Evolutionary conservation across 2,113 vertebrate genomes (phyloP).

Genomic region (Orthochromis malagaraziensis): DNA sequence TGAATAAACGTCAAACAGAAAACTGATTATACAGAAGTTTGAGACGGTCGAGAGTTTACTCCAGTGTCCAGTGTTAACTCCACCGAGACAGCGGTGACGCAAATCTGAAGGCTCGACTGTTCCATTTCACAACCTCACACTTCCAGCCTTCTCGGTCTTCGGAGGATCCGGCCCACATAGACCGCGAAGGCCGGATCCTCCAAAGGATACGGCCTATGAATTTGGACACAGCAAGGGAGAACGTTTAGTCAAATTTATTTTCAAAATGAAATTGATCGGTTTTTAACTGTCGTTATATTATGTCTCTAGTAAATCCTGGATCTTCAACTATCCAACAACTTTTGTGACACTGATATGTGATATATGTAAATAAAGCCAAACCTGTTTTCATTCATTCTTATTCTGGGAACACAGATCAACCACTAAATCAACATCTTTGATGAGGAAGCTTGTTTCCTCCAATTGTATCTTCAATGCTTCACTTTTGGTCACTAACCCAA

Average conservation of each 20-base stretch:
- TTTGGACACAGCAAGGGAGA: background rate
- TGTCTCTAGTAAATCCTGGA: background rate
- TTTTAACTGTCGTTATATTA: background rate
- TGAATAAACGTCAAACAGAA: background rate
- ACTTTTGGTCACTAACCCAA: background rate
- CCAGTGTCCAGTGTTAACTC: background rate
- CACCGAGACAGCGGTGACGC: accelerated
- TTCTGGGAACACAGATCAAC: background rate
- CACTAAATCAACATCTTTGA: background rate
- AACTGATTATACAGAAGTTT: background rate
- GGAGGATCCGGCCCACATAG: background rate
- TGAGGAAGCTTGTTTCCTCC: background rate
- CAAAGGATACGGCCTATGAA: background rate
- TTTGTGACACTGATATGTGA: background rate
- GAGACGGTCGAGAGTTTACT: accelerated
- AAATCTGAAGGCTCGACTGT: accelerated
- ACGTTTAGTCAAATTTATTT: background rate
- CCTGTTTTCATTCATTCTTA: background rate
- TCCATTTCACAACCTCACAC: background rate
- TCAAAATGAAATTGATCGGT: background rate
- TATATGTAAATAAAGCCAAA: background rate
- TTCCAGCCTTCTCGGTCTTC: accelerated
- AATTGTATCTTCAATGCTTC: background rate
- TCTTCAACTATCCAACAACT: background rate
- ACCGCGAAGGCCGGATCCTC: accelerated